phyloP scores from a whole-genome alignment of 1,140 invertebrate species.

The Melitaea cinxia region DNA sequence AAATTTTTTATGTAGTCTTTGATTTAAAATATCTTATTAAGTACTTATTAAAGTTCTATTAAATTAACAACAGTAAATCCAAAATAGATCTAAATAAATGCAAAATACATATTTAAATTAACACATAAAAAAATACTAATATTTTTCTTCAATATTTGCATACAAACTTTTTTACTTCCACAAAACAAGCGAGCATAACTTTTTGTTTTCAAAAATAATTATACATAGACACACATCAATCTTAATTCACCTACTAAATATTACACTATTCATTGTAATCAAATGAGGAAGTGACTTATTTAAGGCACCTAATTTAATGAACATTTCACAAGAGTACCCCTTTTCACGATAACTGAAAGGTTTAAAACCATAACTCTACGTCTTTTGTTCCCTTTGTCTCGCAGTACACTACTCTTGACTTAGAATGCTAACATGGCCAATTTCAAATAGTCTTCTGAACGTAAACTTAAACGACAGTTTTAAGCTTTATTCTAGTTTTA shows the following conservation, averaged over 20 bases:
- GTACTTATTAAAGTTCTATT: no score
- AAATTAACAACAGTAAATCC: no score
- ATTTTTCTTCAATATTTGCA: no score
- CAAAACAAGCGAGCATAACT: no score
- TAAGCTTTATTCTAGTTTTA: no score
- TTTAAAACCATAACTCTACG: constrained; percentile 45
- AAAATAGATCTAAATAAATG: no score
- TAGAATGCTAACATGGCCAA: constrained; percentile 36
- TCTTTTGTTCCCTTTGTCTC: constrained; percentile 55
- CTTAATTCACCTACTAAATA: background rate
- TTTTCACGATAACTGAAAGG: constrained; percentile 42
- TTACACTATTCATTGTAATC: background rate
- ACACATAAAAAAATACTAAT: no score
- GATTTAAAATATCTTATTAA: no score
- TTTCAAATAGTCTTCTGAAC: constrained; percentile 32
- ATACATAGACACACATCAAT: background rate
- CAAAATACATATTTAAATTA: no score
- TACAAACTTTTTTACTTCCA: no score
- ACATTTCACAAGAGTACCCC: constrained; percentile 40
- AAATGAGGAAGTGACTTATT: constrained; percentile 39
- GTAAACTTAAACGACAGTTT: background rate
- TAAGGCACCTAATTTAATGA: constrained; percentile 59
- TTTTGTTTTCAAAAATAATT: no score
- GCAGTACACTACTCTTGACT: constrained; percentile 37
- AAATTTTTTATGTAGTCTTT: no score